phyloP scores from a whole-genome alignment of 2,888 invertebrate species.

The Pseudolycoriella hygida region DNA sequence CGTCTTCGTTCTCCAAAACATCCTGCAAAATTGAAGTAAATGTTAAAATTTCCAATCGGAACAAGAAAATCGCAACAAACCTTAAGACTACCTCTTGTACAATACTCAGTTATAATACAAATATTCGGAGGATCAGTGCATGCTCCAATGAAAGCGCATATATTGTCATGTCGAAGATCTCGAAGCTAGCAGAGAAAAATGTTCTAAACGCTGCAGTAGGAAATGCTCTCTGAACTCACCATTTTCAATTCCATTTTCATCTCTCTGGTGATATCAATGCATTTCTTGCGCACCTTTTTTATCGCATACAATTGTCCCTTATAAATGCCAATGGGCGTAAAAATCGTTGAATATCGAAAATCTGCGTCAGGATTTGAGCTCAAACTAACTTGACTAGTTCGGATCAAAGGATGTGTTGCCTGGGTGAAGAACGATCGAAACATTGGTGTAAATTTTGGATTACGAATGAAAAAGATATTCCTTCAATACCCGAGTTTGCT shows the following conservation, averaged over 20 bases:
- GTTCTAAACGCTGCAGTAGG: not conserved
- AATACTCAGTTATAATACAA: constrained; percentile 77
- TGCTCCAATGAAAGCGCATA: constrained; percentile 83
- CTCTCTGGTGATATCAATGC: constrained; percentile 73
- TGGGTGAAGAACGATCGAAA: too few relatives aligned
- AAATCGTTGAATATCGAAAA: constrained; percentile 76
- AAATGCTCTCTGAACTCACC: too few relatives aligned
- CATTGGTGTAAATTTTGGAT: not conserved
- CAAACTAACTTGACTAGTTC: constrained; percentile 78
- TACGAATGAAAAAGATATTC: too few relatives aligned
- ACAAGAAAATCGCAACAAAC: constrained; percentile 31
- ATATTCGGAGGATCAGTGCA: constrained; percentile 82
- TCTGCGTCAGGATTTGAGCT: constrained; percentile 86
- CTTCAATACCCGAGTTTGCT: constrained; percentile 25
- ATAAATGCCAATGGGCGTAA: constrained; percentile 79
- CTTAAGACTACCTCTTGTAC: constrained; percentile 78
- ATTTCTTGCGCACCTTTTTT: constrained; percentile 67
- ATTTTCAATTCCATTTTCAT: constrained; percentile 88
- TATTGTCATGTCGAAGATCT: constrained; percentile 77
- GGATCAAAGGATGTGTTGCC: constrained; percentile 42
- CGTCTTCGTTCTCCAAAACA: constrained; percentile 86
- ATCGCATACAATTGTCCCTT: constrained; percentile 75
- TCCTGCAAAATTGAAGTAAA: constrained; percentile 36
- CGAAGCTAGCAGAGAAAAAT: constrained; percentile 43
- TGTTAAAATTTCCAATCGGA: not conserved